Evolutionary conservation across 2,888 invertebrate species (phyloP).

Genomic region (Agonopterix alstromeriana): DNA sequence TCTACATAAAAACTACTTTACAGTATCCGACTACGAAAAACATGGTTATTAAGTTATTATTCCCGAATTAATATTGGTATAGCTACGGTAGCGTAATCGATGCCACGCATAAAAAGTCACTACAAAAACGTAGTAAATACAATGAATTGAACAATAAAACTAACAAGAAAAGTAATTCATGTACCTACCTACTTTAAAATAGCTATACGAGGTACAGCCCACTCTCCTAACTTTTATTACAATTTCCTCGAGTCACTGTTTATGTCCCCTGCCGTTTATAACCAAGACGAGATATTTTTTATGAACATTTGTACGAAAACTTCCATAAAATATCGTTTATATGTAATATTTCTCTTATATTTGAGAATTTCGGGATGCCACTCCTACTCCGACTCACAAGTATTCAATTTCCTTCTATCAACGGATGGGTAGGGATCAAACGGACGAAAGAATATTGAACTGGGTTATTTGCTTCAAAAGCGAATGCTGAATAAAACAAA

Average conservation of each 20-base stretch:
- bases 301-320: conserved; percentile 31
- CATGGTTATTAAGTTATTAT: no score
- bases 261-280: conserved; percentile 43
- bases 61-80: no score
- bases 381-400: not conserved
- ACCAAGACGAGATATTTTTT: conserved; percentile 40
- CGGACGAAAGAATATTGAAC: conserved; percentile 8
- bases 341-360: conserved; percentile 15
- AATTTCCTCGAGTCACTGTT: conserved; percentile 38
- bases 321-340: conserved; percentile 32
- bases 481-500: conserved; percentile 2
- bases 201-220: no score
- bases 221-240: conserved; percentile 45
- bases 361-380: conserved; percentile 2
- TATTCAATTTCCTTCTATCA: conserved; percentile 8
- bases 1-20: no score
- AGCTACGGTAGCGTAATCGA: no score
- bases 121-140: no score
- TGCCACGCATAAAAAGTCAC: no score
- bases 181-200: no score
- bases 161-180: no score
- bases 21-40: no score
- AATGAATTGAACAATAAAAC: no score
- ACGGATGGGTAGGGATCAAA: conserved; percentile 7
- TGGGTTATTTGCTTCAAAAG: conserved; percentile 5